Conservation (phyloP, 2,888 invertebrate species). For the Parnassius apollo region DNA sequence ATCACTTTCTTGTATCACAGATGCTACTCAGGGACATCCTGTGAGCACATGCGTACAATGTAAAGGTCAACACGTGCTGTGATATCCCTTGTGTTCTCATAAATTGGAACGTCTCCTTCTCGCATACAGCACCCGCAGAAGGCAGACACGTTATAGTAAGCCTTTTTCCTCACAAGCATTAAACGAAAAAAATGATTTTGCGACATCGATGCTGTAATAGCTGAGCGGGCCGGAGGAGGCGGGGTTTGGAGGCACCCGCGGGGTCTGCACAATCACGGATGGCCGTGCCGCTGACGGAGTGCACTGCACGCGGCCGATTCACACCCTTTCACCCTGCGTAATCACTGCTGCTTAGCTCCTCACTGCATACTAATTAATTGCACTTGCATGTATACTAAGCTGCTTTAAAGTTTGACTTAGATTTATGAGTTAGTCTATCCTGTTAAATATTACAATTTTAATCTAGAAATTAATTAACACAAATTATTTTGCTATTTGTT, state of each 20-base stretch:
- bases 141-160: constrained; percentile 83
- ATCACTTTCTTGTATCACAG: constrained; percentile 77
- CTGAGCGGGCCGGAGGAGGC: constrained; percentile 75
- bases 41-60: constrained; percentile 72
- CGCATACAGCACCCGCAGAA: constrained; percentile 92
- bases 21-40: constrained; percentile 71
- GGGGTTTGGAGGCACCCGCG: constrained; percentile 69
- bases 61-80: constrained; percentile 72
- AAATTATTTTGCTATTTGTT: constrained; percentile 33
- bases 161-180: constrained; percentile 82
- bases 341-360: constrained; percentile 40
- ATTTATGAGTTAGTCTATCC: constrained; percentile 11
- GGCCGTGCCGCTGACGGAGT: constrained; percentile 59
- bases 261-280: constrained; percentile 60
- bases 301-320: constrained; percentile 46
- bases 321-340: constrained; percentile 65
- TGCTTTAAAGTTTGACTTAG: constrained; percentile 26
- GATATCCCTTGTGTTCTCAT: constrained; percentile 72
- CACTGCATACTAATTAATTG: constrained; percentile 23
- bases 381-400: constrained; percentile 25
- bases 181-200: constrained; percentile 74
- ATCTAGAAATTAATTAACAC: constrained; percentile 15
- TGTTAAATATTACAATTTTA: constrained; percentile 3
- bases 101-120: constrained; percentile 87
- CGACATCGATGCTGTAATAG: constrained; percentile 72